Base-by-base conservation (phyloP, 2,797 vertebrate genomes). In the Bovichtus variegatus region DNA sequence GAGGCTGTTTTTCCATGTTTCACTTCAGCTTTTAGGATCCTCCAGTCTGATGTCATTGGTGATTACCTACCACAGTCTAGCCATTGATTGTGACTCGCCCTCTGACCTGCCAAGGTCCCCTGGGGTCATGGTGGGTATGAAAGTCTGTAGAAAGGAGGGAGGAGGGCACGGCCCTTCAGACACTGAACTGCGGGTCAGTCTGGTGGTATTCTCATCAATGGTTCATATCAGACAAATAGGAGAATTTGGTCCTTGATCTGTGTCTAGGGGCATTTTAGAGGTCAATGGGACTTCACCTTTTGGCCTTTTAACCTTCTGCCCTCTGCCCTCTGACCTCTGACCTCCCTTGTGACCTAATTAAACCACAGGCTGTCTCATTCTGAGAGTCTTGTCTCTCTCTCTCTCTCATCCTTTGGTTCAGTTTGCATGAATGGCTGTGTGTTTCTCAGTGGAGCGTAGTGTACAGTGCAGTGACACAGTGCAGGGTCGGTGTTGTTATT, bases 341-440 rank as follows among this genome's bases (percentile, higher is more conserved):
- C 84, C 86, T 90, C 85, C 90, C 75, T 79, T 50, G 76, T 85
- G 87, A 81, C 79, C 83, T 79, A 76, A 76, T 90, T 81, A 85
- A 87, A 88, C 71, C 83, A 77, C 54, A 13, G 68, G 71, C 83
- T 81, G 69, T 85, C 70, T 87, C 87, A 87, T 80, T 85, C 50
- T 46, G 81, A 86, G 82, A 88, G 84, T 73, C 55, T 63, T 69
- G 72, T 83, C 82, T 81, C 85, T 90, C 84, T 84, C 82, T 82
- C 85, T 92, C 84, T 60, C 70, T 85, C 90, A 92, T 93, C 80
- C 62, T 87, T 91, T 91, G 80, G 79, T 93, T 93, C 82, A 83
- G 84, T 95, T 93, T 95, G 94, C 95, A 96, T 96, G 95, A 87
- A 80, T 91, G 84, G 92, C 93, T 92, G 90, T 93, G 86, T 93